A percentile compares a stretch with the other conserved stretches of the same genome.
These are phyloP conservation scores for Limnothrissa miodon DNA, from an alignment of 2,113 vertebrate genomes.

Conservation along the genomic window DNA sequence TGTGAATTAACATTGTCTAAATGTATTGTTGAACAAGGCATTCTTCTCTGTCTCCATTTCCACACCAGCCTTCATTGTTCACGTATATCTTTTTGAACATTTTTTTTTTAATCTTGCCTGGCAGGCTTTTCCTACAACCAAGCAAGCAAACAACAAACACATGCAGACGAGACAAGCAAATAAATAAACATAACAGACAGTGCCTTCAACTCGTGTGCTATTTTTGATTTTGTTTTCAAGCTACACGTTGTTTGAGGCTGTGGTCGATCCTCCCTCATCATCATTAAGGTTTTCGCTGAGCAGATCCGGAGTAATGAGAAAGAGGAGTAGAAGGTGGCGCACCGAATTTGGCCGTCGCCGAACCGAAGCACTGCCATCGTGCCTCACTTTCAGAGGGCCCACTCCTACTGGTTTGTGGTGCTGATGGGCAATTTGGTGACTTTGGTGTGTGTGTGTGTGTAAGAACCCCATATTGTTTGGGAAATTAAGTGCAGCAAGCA, in stretches of 20 bases:
- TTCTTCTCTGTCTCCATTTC: not conserved
- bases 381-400: conserved; percentile 29
- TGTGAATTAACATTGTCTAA: no score
- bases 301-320: conserved; percentile 46
- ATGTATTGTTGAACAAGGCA: no score
- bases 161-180: conserved; percentile 24
- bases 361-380: conserved; percentile 34
- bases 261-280: conserved; percentile 41
- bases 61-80: not conserved
- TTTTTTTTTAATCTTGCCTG: not conserved
- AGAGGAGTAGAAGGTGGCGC: conserved; percentile 41
- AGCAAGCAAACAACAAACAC: not conserved
- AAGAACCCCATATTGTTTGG: conserved; percentile 78
- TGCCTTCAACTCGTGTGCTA: conserved; percentile 22
- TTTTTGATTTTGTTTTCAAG: conserved; percentile 27
- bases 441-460: conserved; percentile 36
- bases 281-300: conserved; percentile 42
- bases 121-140: not conserved
- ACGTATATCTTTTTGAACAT: not conserved
- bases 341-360: conserved; percentile 32
- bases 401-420: conserved; percentile 46
- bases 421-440: conserved; percentile 67
- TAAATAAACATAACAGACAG: conserved; percentile 18
- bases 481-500: conserved; percentile 74
- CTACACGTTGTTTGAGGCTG: conserved; percentile 37